Evolutionary conservation across 2,888 invertebrate species (phyloP), one percentile per base, ranked within the genome.

Genomic region (Labia minor): DNA sequence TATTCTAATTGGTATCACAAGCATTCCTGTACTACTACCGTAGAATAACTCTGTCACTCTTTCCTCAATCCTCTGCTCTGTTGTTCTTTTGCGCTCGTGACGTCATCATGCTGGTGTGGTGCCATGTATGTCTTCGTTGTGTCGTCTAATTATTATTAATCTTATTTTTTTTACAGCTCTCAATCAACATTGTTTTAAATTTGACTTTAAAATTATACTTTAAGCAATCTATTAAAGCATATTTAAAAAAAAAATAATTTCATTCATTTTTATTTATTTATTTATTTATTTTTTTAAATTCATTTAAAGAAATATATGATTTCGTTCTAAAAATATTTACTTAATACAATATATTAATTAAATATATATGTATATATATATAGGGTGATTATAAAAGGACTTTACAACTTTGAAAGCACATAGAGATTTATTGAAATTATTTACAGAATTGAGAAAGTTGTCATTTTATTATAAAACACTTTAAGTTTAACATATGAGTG

Each of bases 31-130:
- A n/a, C 49, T 49, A 4, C 49, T 49, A 8, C 49, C 16, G 49
- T 49, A 49, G 49, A 33, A 33, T 33, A 33, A 8, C 33, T 6
- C n/a, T 49, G n/a, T 2, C 49, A 2, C 49, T 49, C n/a, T 8
- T 10, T 49, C 49, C 49, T 49, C 6, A 49, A n/a, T 3, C 49
- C 49, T 16, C 49, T 16, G 49, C 49, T 49, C 49, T 49, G n/a
- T 49, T 16, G 14, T 16, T 16, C 49, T 49, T 33, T 49, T 49
- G 49, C 49, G 49, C 49, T 49, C 49, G 49, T 49, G 49, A 49
- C 49, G 49, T 49, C 49, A 49, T 49, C 49, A 16, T 49, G 49
- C 49, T 49, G 49, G 49, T 49, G 49, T 49, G 49, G 49, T 49
- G 49, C 49, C 49, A 49, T 49, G 49, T n/a, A 49, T 49, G 49